Percentiles rank a stretch among this genome's conserved stretches.
phyloP scores from a whole-genome alignment of 2,113 vertebrate species.

The Neolamprologus caudopunctatus region DNA sequence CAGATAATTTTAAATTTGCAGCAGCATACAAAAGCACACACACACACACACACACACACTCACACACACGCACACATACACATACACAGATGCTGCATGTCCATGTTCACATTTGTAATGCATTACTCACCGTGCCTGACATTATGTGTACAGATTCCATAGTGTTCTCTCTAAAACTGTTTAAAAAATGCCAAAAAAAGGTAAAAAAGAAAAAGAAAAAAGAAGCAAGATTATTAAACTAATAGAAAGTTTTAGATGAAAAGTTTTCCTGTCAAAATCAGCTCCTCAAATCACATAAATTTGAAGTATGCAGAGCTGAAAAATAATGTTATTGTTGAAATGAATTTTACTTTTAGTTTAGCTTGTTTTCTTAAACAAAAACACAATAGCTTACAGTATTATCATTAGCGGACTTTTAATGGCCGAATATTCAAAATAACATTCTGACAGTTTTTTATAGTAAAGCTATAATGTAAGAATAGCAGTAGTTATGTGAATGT shows the following conservation, averaged over 20 bases:
- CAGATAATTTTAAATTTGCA: neutral
- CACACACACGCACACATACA: neutral
- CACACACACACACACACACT: neutral
- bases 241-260: neutral
- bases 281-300: neutral
- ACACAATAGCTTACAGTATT: neutral
- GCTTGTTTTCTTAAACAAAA: neutral
- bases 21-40: neutral
- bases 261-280: neutral
- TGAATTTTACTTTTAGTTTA: neutral
- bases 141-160: neutral
- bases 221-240: neutral
- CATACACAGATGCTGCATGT: neutral
- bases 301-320: neutral
- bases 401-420: neutral
- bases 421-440: neutral
- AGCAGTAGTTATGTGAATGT: neutral
- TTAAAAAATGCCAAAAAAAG: neutral
- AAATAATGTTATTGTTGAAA: neutral
- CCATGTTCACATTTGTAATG: neutral
- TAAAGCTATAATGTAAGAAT: neutral
- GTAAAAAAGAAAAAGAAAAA: neutral
- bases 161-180: neutral
- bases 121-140: neutral
- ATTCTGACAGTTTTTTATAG: neutral